Conservation (phyloP, 2,113 vertebrate species). For the Myrmophylax atrothorax region DNA sequence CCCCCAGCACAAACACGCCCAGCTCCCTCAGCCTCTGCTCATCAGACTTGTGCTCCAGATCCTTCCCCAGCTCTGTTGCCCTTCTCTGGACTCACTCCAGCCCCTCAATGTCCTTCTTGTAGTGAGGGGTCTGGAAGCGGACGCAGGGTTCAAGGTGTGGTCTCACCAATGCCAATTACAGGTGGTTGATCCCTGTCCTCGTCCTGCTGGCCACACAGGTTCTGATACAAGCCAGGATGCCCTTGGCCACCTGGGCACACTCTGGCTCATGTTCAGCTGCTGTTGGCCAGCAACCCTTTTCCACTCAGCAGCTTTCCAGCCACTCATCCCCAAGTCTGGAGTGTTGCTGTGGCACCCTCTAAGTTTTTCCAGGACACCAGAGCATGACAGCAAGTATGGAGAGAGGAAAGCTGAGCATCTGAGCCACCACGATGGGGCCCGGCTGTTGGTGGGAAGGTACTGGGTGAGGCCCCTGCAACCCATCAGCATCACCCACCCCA, state of each 20-base stretch:
- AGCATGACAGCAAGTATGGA: no score
- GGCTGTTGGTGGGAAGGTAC: not conserved
- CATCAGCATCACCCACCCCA: fast-evolving
- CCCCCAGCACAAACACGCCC: fast-evolving
- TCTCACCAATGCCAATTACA: not conserved
- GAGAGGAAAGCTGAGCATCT: fast-evolving
- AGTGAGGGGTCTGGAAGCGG: not conserved
- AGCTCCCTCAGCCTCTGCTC: not conserved
- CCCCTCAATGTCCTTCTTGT: not conserved
- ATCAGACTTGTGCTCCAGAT: not conserved
- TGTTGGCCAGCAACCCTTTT: not conserved
- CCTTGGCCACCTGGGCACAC: not conserved
- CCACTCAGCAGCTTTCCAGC: not conserved
- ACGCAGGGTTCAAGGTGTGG: fast-evolving
- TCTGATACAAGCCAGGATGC: not conserved
- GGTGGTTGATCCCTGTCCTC: not conserved
- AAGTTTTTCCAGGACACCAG: not conserved
- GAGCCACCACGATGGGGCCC: fast-evolving
- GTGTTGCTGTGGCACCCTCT: not conserved
- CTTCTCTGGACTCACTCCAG: fast-evolving
- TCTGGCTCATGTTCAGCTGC: not conserved
- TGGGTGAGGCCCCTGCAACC: not conserved
- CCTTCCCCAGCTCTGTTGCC: fast-evolving
- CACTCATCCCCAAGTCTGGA: not conserved
- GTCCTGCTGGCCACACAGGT: not conserved